Evolutionary conservation across 1,140 invertebrate genomes (phyloP).

Genomic region (Bombus huntii): DNA sequence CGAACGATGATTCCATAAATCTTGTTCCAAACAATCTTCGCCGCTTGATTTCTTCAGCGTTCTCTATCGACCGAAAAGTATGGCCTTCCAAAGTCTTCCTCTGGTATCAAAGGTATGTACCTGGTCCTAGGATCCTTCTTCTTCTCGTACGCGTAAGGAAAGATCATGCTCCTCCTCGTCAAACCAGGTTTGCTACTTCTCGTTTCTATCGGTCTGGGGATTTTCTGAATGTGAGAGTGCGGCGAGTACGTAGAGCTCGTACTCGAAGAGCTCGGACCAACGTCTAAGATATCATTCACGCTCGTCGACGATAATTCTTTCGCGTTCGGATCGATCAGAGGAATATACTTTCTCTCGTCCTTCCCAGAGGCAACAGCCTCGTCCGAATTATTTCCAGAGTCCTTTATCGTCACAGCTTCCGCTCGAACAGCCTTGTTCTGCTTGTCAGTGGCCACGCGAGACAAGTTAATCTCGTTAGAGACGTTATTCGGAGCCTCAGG

Average conservation of each 20-base stretch:
- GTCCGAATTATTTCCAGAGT: constrained; percentile 8
- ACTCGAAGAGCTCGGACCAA: constrained; percentile 2
- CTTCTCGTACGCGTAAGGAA: constrained; percentile 79
- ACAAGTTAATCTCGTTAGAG: constrained; percentile 15
- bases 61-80: constrained; percentile 50
- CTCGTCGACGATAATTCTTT: constrained; percentile 23
- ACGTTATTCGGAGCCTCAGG: not conserved
- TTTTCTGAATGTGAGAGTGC: constrained; percentile 77
- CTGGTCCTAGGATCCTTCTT: constrained; percentile 78
- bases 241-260: constrained; percentile 61
- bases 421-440: not conserved
- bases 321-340: constrained; percentile 66
- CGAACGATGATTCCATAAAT: not conserved
- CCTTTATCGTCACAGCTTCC: constrained; percentile 11
- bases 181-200: constrained; percentile 11
- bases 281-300: constrained; percentile 43
- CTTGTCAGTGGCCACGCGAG: not conserved
- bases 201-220: constrained; percentile 50
- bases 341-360: constrained; percentile 76
- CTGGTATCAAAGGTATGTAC: constrained; percentile 79
- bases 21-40: not conserved
- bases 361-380: constrained; percentile 16
- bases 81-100: constrained; percentile 73
- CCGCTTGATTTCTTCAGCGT: constrained; percentile 46
- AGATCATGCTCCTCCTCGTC: constrained; percentile 69